These are phyloP conservation scores for Bombus huntii DNA, from an alignment of 1,140 invertebrate species.

Conservation along the genomic window DNA sequence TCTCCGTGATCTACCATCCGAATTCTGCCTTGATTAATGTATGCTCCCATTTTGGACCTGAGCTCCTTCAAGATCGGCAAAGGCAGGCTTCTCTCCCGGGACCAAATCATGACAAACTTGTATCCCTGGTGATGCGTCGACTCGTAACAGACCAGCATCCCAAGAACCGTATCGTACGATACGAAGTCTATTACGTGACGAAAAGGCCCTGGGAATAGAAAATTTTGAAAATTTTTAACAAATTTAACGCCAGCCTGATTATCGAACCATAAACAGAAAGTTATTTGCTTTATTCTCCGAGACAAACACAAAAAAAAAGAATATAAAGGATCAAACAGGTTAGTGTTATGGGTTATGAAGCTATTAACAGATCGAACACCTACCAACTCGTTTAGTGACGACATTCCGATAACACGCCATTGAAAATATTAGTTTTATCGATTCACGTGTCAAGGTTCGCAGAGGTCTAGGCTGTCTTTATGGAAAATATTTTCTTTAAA, in stretches of 20 bases:
- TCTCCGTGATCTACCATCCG: constrained; percentile 51
- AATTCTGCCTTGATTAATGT: constrained; percentile 59
- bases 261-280: background rate
- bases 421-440: constrained; percentile 21
- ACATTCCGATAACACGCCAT: background rate
- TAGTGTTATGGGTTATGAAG: no score
- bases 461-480: constrained; percentile 9
- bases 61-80: constrained; percentile 50
- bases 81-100: constrained; percentile 56
- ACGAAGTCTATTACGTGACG: constrained; percentile 43
- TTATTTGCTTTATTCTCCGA: background rate
- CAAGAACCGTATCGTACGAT: constrained; percentile 46
- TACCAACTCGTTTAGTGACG: background rate
- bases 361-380: background rate
- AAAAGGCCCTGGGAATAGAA: constrained; percentile 54
- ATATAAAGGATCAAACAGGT: no score
- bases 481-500: background rate
- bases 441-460: background rate
- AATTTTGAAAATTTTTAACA: constrained; percentile 2
- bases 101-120: constrained; percentile 71
- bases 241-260: background rate
- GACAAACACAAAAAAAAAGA: background rate
- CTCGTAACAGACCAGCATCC: constrained; percentile 57
- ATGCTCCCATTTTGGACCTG: constrained; percentile 49
- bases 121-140: constrained; percentile 28